These are phyloP conservation scores for Toxonevra muliebris DNA, from an alignment of 2,888 invertebrate species.

Conservation along the genomic window DNA sequence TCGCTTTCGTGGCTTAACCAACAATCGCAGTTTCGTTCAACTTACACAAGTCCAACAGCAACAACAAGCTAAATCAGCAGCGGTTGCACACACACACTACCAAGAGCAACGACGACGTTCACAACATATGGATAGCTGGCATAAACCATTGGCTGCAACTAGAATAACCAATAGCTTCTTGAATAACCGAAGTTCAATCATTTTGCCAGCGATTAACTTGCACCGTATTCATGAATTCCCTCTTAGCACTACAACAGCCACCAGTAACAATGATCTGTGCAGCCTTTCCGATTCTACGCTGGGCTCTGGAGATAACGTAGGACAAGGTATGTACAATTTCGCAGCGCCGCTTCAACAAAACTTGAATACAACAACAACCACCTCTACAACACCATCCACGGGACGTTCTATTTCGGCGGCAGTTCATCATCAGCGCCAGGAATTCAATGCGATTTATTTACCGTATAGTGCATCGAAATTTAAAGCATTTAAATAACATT, in stretches of 20 bases:
- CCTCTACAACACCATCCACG: slow-evolving; percentile 46
- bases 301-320: neutral
- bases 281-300: slow-evolving; percentile 12
- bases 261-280: slow-evolving; percentile 28
- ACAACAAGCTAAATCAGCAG: slow-evolving; percentile 57
- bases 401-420: slow-evolving; percentile 63
- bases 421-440: slow-evolving; percentile 51
- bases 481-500: slow-evolving; percentile 57
- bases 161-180: slow-evolving; percentile 46
- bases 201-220: slow-evolving; percentile 55
- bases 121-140: slow-evolving; percentile 46
- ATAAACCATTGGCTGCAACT: slow-evolving; percentile 49
- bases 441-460: slow-evolving; percentile 56
- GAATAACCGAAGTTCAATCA: slow-evolving; percentile 57
- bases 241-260: slow-evolving; percentile 28
- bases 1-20: slow-evolving; percentile 53
- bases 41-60: slow-evolving; percentile 55
- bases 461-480: slow-evolving; percentile 64
- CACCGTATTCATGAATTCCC: slow-evolving; percentile 35
- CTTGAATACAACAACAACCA: slow-evolving; percentile 37
- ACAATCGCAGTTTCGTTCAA: slow-evolving; percentile 59
- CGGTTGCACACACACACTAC: slow-evolving; percentile 40
- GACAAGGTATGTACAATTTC: slow-evolving; percentile 1
- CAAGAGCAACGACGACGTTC: neutral
- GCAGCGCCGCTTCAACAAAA: neutral